A percentile compares a stretch with the other conserved stretches of the same genome.
Evolutionary conservation across 2,797 vertebrate species (phyloP).

Genomic region (Pipistrellus pygmaeus): DNA sequence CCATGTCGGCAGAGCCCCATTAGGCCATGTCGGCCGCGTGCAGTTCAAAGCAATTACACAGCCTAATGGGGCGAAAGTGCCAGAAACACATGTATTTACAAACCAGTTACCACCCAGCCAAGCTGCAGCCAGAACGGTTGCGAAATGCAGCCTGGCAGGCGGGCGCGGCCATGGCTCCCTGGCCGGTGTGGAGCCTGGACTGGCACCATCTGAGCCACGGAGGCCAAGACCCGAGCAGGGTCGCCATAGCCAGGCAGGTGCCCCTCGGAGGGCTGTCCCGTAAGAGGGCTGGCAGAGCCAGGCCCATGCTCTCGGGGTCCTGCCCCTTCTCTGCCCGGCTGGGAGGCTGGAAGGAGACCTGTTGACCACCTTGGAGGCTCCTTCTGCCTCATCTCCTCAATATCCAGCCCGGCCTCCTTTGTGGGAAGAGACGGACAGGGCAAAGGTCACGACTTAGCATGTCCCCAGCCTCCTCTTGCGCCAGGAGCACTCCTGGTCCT

Average conservation of each 20-base stretch:
- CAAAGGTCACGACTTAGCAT: neutral
- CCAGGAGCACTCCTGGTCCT: neutral
- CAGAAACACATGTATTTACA: constrained; percentile 54
- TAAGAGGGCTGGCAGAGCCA: neutral
- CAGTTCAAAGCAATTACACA: neutral
- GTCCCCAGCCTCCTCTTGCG: neutral
- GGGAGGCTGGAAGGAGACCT: neutral
- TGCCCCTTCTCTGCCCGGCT: neutral
- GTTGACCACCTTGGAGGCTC: neutral
- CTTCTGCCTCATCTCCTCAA: neutral
- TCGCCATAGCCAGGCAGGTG: neutral
- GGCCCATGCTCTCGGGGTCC: neutral
- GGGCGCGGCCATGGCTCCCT: neutral
- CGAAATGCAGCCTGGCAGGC: neutral
- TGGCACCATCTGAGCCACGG: neutral
- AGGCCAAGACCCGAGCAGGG: neutral
- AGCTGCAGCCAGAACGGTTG: neutral
- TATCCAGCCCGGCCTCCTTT: neutral
- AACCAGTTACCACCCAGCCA: neutral
- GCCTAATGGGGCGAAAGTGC: neutral
- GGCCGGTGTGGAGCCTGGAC: neutral
- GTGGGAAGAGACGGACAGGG: neutral
- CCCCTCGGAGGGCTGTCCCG: neutral
- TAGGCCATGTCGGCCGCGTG: accelerated
- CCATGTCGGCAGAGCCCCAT: neutral